Evolutionary conservation across 2,888 invertebrate genomes (phyloP).

Genomic region (Hyposoter dolosus): DNA sequence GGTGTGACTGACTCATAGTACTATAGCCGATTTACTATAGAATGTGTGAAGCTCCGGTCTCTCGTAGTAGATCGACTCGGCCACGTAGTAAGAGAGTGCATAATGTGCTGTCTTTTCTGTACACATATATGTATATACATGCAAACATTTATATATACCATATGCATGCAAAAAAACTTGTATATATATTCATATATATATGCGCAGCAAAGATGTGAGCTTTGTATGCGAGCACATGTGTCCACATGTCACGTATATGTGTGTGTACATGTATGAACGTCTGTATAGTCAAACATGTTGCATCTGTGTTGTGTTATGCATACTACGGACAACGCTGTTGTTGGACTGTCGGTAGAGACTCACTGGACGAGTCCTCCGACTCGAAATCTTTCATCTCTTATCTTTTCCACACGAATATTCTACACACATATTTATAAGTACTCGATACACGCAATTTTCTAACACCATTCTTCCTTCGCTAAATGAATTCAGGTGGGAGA

Average conservation of each 20-base stretch:
- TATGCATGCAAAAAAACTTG: background rate
- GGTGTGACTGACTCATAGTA: constrained; percentile 84
- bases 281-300: background rate
- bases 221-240: background rate
- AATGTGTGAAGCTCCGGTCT: constrained; percentile 75
- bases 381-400: constrained; percentile 53
- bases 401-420: constrained; percentile 20
- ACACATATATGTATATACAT: background rate
- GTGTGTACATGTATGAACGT: background rate
- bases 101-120: constrained; percentile 1
- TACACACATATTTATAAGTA: constrained; percentile 2
- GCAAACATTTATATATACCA: background rate
- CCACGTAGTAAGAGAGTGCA: constrained; percentile 74
- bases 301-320: background rate
- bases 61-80: constrained; percentile 62
- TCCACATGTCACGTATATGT: too few species aligned
- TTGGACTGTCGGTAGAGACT: constrained; percentile 62
- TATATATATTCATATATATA: background rate
- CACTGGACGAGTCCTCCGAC: constrained; percentile 67
- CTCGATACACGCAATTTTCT: constrained; percentile 41
- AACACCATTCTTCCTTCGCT: background rate
- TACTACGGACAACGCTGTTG: constrained; percentile 63
- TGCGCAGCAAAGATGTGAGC: too few species aligned
- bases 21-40: constrained; percentile 84
- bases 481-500: constrained; percentile 31